These are phyloP conservation scores for Leptodactylus fallax DNA, from an alignment of 2,797 vertebrate species.

Conservation along the genomic window DNA sequence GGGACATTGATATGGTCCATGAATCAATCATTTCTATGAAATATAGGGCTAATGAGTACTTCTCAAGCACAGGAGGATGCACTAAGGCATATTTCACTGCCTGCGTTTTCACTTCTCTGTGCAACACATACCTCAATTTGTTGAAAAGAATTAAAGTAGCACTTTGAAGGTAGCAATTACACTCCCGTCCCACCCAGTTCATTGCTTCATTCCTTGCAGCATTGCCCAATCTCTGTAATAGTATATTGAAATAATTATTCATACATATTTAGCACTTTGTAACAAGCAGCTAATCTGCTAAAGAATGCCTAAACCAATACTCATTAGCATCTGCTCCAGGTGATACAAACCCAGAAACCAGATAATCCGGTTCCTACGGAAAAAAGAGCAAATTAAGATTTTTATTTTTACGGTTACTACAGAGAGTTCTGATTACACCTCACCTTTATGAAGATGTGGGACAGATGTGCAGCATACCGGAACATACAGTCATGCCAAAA, in stretches of 20 bases:
- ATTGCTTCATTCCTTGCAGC: conserved; percentile 67
- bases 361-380: conserved; percentile 56
- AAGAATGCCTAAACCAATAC: conserved; percentile 70
- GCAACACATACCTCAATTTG: conserved; percentile 32
- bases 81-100: background rate
- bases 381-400: background rate
- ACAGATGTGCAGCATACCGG: background rate
- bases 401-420: background rate
- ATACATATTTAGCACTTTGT: conserved; percentile 68
- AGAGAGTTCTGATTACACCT: background rate
- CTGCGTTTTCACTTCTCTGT: too few relatives aligned
- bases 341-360: conserved; percentile 63
- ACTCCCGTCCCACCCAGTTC: conserved; percentile 63
- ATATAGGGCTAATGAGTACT: conserved; percentile 40
- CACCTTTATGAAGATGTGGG: background rate
- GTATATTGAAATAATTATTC: conserved; percentile 68
- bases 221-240: conserved; percentile 67
- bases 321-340: conserved; percentile 70
- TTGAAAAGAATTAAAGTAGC: conserved; percentile 51
- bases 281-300: conserved; percentile 70
- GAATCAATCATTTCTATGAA: conserved; percentile 40
- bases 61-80: conserved; percentile 14
- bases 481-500: too few relatives aligned
- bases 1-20: background rate
- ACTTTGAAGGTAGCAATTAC: conserved; percentile 61